Base-by-base conservation (phyloP, 1,140 invertebrate species). In the Sesamia nonagrioides region DNA sequence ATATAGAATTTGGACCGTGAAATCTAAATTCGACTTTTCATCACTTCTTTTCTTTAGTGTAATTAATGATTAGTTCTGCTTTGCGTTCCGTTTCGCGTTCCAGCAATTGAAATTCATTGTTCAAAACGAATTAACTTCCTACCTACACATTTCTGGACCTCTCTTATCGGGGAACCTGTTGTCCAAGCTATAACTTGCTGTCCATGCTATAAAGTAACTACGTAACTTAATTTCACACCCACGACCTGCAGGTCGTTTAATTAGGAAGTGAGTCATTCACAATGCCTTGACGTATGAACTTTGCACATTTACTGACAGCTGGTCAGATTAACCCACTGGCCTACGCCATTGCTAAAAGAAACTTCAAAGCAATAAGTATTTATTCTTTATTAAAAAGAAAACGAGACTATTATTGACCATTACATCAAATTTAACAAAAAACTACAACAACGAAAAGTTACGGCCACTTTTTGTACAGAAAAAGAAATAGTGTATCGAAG, bases 181-280 rank as follows among this genome's bases (percentile, higher is more conserved):
- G 54, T 42, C 56, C 15, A 60, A 42, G 37, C n/a, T 40, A 18
- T 18, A 63, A 18, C 60, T 17, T 40, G 54, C 54, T 21, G 54
- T 42, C 56, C 15, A 60, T 21, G 37, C n/a, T 40, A 42, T 18
- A 63, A 18, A 63, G 35, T 63, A 40, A 35, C 13, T 9, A 11
- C 17, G 35, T 42, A 40, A 63, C 17, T 63, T 63, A 63, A 63
- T 63, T 63, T 63, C 60, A 40, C 60, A 63, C 60, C 37, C 60
- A 63, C 37, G 60, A 63, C 60, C 60, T 21, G n/a, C 37, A 42
- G 60, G 60, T 63, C 60, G 37, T 42, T 63, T 63, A 63, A 63
- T 63, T 63, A 63, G 60, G 60, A 63, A 61, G 60, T 63, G 60
- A 63, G 37, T 63, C 60, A 42, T 63, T 63, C n/a, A 42, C 60